Evolutionary conservation across 2,888 invertebrate species (phyloP).

Genomic region (Ectemnius lituratus): DNA sequence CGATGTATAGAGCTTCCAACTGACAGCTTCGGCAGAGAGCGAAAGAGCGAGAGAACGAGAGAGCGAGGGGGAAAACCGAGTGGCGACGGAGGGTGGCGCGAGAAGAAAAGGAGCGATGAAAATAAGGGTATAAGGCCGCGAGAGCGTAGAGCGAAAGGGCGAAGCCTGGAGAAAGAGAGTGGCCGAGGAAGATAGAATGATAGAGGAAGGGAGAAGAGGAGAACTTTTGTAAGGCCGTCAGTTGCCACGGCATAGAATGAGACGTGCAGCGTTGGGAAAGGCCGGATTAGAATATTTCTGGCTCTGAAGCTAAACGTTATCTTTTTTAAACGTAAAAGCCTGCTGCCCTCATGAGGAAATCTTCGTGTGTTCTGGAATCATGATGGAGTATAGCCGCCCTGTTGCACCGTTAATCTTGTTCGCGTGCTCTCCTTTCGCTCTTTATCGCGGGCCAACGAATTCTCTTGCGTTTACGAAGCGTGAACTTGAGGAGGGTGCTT

Average conservation of each 20-base stretch:
- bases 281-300: conserved; percentile 71
- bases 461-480: conserved; percentile 49
- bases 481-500: conserved; percentile 29
- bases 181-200: conserved; percentile 2
- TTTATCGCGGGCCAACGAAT: conserved; percentile 41
- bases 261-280: conserved; percentile 66
- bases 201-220: conserved; percentile 15
- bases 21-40: conserved; percentile 29
- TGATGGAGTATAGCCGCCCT: conserved; percentile 17
- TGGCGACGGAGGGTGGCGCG: not conserved
- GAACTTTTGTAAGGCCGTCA: conserved; percentile 72
- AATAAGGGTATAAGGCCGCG: conserved; percentile 13
- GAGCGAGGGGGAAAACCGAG: not conserved
- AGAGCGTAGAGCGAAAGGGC: conserved; percentile 4
- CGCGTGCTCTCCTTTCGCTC: conserved; percentile 36
- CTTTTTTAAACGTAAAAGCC: conserved; percentile 51
- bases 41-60: not conserved
- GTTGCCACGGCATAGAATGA: conserved; percentile 64
- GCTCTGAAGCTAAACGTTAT: conserved; percentile 68
- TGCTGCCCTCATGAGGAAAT: conserved; percentile 27
- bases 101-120: conserved; percentile 11
- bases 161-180: conserved; percentile 4
- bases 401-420: conserved; percentile 49
- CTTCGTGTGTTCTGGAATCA: conserved; percentile 37
- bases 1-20: conserved; percentile 49